Evolutionary conservation across 2,113 vertebrate species (phyloP).

Genomic region (Lepus timidus): DNA sequence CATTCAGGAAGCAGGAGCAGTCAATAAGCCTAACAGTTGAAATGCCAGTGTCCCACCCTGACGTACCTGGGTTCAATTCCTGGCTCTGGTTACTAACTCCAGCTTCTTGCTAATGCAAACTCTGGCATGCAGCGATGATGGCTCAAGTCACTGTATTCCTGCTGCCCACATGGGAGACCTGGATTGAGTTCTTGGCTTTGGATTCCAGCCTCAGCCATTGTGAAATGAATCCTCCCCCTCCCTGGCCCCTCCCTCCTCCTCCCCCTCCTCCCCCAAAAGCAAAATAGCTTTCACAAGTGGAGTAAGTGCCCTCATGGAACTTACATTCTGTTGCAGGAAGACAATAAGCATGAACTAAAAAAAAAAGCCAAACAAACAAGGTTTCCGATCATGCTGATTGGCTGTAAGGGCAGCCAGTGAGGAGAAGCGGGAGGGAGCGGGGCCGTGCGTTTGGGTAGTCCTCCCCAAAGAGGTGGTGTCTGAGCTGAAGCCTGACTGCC

Average conservation of each 20-base stretch:
- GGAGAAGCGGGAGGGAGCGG: neutral
- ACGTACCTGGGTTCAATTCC: too few species aligned
- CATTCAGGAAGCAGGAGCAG: neutral
- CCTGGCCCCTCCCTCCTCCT: too few species aligned
- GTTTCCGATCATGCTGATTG: neutral
- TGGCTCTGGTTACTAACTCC: too few species aligned
- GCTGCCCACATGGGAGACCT: too few species aligned
- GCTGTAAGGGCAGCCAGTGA: neutral
- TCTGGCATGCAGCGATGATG: too few species aligned
- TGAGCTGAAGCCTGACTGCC: neutral
- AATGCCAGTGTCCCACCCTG: too few species aligned
- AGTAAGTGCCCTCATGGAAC: neutral
- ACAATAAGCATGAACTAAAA: neutral
- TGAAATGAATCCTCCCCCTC: too few species aligned
- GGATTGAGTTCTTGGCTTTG: too few species aligned
- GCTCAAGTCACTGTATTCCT: too few species aligned
- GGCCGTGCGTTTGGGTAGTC: neutral
- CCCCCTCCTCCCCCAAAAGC: neutral
- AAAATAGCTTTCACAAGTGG: neutral
- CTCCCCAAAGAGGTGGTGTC: neutral
- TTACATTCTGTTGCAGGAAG: neutral
- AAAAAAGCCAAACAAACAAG: neutral
- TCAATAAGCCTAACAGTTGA: too few species aligned
- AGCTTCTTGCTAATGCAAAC: too few species aligned
- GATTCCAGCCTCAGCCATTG: too few species aligned